Conservation (phyloP, 2,113 vertebrate species). For the Protomyctophum bolini region DNA sequence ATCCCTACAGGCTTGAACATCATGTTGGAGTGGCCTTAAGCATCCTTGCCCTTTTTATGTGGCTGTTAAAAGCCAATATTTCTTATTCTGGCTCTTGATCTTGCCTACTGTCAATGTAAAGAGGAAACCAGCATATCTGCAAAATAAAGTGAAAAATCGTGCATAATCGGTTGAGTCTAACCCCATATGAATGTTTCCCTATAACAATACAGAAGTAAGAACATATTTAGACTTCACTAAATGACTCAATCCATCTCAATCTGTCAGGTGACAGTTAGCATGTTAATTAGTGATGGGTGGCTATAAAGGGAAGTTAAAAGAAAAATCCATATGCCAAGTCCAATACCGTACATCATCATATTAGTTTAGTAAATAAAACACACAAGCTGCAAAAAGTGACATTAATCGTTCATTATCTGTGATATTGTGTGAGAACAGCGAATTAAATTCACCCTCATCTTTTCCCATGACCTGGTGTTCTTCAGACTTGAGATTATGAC, state of each 20-base stretch:
- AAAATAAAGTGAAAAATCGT: slow-evolving; percentile 54
- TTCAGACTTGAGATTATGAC: slow-evolving; percentile 46
- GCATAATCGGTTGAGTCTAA: slow-evolving; percentile 54
- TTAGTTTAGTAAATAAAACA: slow-evolving; percentile 1
- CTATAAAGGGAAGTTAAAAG: neutral
- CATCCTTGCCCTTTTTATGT: slow-evolving; percentile 66
- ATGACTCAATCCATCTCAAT: slow-evolving; percentile 13
- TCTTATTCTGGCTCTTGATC: slow-evolving; percentile 54
- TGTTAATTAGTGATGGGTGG: neutral
- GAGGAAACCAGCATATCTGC: slow-evolving; percentile 45
- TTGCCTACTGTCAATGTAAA: slow-evolving; percentile 57
- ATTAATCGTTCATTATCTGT: slow-evolving; percentile 2
- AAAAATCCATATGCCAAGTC: neutral
- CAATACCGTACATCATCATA: neutral
- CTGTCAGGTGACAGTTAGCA: slow-evolving; percentile 1
- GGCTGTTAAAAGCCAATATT: slow-evolving; percentile 76
- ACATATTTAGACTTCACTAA: slow-evolving; percentile 39
- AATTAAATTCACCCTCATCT: slow-evolving; percentile 12
- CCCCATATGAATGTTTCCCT: slow-evolving; percentile 62
- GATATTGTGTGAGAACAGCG: neutral
- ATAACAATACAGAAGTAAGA: slow-evolving; percentile 34
- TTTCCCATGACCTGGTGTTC: slow-evolving; percentile 24
- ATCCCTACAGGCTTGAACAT: slow-evolving; percentile 68
- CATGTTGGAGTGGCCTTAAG: slow-evolving; percentile 69
- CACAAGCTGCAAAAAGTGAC: neutral